phyloP scores from a whole-genome alignment of 1,140 invertebrate genomes.

The Amyelois transitella region DNA sequence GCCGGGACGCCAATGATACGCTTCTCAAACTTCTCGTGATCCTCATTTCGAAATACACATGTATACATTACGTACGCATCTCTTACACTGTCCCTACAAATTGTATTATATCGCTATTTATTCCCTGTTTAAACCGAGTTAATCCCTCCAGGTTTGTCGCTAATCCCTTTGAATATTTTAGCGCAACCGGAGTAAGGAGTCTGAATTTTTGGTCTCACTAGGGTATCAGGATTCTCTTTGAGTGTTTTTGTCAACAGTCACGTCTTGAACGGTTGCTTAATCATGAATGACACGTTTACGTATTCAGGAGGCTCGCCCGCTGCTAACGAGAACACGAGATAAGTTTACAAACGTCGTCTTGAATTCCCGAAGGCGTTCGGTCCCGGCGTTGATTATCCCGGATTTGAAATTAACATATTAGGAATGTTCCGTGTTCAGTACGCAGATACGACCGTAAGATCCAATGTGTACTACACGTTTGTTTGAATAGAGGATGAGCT shows the following conservation, averaged over 20 bases:
- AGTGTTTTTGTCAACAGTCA: constrained; percentile 47
- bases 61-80: constrained; percentile 3
- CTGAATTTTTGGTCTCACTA: constrained; percentile 21
- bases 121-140: constrained; percentile 8
- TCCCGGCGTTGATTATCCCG: constrained; percentile 58
- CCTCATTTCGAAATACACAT: constrained; percentile 11
- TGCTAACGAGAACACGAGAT: constrained; percentile 67
- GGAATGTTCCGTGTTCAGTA: constrained; percentile 27
- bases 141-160: constrained; percentile 5
- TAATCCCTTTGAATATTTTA: constrained; percentile 12
- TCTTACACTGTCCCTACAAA: constrained; percentile 26
- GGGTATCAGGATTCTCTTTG: constrained; percentile 21
- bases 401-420: constrained; percentile 61
- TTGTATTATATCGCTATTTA: constrained; percentile 23
- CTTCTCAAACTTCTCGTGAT: constrained; percentile 36
- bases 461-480: constrained; percentile 26
- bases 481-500: constrained; percentile 40
- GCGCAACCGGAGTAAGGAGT: constrained; percentile 5
- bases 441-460: constrained; percentile 15
- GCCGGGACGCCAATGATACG: constrained; percentile 55
- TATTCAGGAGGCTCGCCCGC: constrained; percentile 55
- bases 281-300: constrained; percentile 64
- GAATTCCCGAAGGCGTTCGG: constrained; percentile 51
- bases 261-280: constrained; percentile 46
- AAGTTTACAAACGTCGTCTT: constrained; percentile 63